Conservation (phyloP, 2,113 vertebrate species). For the Neolamprologus ventralis region DNA sequence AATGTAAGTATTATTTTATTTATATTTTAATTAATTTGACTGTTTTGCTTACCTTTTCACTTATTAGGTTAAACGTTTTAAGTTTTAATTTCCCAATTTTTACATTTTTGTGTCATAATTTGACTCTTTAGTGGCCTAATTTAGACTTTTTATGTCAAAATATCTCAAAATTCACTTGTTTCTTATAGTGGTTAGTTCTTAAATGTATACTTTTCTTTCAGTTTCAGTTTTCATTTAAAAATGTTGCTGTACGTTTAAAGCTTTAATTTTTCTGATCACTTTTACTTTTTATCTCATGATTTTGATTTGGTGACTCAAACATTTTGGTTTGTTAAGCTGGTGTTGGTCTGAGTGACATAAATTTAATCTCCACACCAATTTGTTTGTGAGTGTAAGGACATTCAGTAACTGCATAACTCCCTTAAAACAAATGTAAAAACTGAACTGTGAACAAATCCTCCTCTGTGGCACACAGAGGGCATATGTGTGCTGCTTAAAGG, state of each 20-base stretch:
- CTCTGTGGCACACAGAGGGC: neutral
- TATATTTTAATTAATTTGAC: neutral
- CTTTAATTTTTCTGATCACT: neutral
- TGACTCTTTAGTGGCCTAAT: neutral
- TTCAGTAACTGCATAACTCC: neutral
- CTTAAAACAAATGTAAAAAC: neutral
- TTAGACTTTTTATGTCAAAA: neutral
- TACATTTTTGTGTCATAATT: neutral
- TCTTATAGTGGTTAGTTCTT: neutral
- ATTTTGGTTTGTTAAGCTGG: neutral
- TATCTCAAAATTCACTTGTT: neutral
- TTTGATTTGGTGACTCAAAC: neutral
- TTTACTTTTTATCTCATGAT: neutral
- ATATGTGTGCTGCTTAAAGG: neutral
- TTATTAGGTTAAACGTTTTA: neutral
- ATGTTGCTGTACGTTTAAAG: rapidly evolving
- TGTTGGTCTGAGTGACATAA: neutral
- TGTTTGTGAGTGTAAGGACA: neutral
- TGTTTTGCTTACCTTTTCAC: neutral
- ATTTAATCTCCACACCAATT: neutral
- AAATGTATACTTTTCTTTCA: neutral
- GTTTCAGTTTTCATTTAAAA: neutral
- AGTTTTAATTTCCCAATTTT: neutral
- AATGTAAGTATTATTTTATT: neutral
- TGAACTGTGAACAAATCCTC: neutral